Percentiles rank a stretch among this genome's conserved stretches.
These are phyloP conservation scores for Tenthredo livida DNA, from an alignment of 2,888 invertebrate species.

Conservation along the genomic window DNA sequence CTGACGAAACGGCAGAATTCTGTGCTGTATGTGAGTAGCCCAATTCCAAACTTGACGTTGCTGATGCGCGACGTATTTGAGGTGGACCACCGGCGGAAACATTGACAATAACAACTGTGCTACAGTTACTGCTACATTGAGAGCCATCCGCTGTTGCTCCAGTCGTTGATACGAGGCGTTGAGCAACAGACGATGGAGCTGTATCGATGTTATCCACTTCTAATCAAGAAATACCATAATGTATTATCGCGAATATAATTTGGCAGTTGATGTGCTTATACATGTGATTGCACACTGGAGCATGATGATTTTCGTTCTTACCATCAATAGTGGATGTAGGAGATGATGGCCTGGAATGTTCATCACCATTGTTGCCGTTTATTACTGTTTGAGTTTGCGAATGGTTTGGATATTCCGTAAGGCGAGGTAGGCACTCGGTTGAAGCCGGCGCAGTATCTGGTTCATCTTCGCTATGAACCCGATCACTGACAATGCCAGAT, in stretches of 20 bases:
- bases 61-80: conserved; percentile 81
- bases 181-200: conserved; percentile 59
- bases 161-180: conserved; percentile 56
- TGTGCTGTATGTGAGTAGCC: conserved; percentile 93
- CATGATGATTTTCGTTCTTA: conserved; percentile 56
- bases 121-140: conserved; percentile 92
- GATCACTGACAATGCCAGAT: conserved; percentile 97
- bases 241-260: not conserved
- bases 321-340: conserved; percentile 72
- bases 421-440: conserved; percentile 88
- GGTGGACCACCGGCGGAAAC: conserved; percentile 78
- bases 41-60: conserved; percentile 90
- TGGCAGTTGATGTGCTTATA: not conserved
- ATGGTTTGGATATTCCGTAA: conserved; percentile 68
- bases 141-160: conserved; percentile 80
- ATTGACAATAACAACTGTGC: conserved; percentile 89
- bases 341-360: conserved; percentile 68
- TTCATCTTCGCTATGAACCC: conserved; percentile 96
- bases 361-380: conserved; percentile 64
- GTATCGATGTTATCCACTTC: conserved; percentile 71
- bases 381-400: conserved; percentile 61
- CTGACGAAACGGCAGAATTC: conserved; percentile 86
- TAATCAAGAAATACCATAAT: conserved; percentile 58
- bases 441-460: conserved; percentile 94
- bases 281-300: not conserved